phyloP scores from a whole-genome alignment of 2,113 vertebrate genomes.

The Chrysochloris asiatica region DNA sequence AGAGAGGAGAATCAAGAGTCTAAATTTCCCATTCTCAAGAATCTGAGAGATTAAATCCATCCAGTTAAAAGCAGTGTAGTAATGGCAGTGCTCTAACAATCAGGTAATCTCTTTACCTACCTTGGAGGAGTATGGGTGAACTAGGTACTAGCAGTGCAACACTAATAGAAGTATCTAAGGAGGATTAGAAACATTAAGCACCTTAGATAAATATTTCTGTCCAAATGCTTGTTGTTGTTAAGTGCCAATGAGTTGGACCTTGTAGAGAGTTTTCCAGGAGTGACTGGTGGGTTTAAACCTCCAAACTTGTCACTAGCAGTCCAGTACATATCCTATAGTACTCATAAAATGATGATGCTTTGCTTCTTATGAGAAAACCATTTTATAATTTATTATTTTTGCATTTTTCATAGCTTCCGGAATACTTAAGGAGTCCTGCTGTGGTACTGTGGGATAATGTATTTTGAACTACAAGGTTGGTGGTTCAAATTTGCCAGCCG shows the following conservation, averaged over 20 bases:
- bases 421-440: no score
- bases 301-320: no score
- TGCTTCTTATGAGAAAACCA: background rate
- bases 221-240: no score
- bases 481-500: no score
- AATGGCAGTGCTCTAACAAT: rapidly evolving
- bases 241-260: no score
- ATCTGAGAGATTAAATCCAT: background rate
- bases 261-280: no score
- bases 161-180: background rate
- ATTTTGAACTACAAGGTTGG: no score
- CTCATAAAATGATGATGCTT: background rate
- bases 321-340: no score
- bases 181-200: background rate
- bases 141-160: background rate
- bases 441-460: no score
- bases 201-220: background rate
- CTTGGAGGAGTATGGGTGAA: background rate
- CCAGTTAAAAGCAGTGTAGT: background rate
- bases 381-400: background rate
- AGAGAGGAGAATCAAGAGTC: background rate
- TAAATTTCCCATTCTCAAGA: background rate
- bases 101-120: background rate
- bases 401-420: background rate
- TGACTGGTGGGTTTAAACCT: no score